Conservation (phyloP, 2,888 invertebrate genomes). For the Monopis laevigella region DNA sequence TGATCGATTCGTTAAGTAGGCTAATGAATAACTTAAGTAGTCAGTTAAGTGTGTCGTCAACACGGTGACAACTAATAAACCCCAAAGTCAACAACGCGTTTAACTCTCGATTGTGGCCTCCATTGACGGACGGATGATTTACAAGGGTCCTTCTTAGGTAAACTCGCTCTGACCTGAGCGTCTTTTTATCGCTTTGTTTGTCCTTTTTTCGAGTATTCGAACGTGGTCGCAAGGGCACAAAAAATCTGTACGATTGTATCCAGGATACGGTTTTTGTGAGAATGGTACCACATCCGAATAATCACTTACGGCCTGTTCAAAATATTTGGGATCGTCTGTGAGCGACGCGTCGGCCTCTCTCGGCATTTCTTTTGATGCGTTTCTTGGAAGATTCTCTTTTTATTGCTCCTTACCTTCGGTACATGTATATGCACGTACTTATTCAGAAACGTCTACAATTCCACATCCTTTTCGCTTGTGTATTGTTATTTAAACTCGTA, state of each 20-base stretch:
- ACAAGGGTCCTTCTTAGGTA: slow-evolving; percentile 67
- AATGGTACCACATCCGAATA: slow-evolving; percentile 64
- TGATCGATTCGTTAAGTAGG: slow-evolving; percentile 32
- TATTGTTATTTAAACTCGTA: not conserved
- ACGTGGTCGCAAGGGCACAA: slow-evolving; percentile 43
- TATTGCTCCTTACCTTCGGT: slow-evolving; percentile 9
- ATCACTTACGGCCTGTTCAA: slow-evolving; percentile 61
- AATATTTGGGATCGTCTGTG: slow-evolving; percentile 54
- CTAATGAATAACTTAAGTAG: slow-evolving; percentile 49
- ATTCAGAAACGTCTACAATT: no score
- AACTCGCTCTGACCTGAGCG: slow-evolving; percentile 56
- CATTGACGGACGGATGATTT: slow-evolving; percentile 60
- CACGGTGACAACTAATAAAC: slow-evolving; percentile 51
- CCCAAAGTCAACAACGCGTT: slow-evolving; percentile 58
- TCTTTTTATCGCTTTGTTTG: slow-evolving; percentile 61
- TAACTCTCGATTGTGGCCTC: slow-evolving; percentile 45
- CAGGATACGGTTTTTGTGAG: slow-evolving; percentile 59
- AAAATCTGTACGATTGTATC: slow-evolving; percentile 57
- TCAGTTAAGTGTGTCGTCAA: slow-evolving; percentile 47
- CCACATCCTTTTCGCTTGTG: no score
- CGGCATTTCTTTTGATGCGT: slow-evolving; percentile 46
- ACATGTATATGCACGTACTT: not conserved
- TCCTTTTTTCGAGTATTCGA: slow-evolving; percentile 51
- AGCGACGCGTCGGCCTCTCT: slow-evolving; percentile 41
- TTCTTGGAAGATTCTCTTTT: slow-evolving; percentile 47